These are phyloP conservation scores for Leucoptera coffeella DNA, from an alignment of 2,888 invertebrate genomes.

Conservation along the genomic window DNA sequence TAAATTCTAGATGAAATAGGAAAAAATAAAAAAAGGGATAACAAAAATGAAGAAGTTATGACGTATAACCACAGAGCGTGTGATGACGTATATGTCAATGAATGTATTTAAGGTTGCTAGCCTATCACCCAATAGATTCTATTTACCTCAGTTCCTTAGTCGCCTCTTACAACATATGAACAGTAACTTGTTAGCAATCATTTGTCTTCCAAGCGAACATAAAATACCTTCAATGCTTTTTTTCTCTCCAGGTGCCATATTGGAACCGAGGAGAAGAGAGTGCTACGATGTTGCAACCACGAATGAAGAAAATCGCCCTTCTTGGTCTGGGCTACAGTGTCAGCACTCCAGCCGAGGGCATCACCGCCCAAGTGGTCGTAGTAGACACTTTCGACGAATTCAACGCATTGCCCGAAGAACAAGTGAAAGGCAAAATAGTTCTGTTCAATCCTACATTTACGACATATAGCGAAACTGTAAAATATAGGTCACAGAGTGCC, in stretches of 20 bases:
- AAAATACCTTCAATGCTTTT: too few relatives aligned
- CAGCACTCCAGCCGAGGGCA: constrained; percentile 64
- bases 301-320: constrained; percentile 55
- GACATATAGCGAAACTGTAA: constrained; percentile 60
- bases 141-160: too few relatives aligned
- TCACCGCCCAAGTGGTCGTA: constrained; percentile 68
- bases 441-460: constrained; percentile 64
- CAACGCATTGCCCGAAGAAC: constrained; percentile 25
- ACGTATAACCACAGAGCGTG: too few relatives aligned
- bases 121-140: too few relatives aligned
- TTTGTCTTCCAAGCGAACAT: too few relatives aligned
- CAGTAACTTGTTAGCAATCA: too few relatives aligned
- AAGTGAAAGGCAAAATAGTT: constrained; percentile 68
- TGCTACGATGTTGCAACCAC: constrained; percentile 58
- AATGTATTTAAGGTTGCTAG: too few relatives aligned
- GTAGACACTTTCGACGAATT: constrained; percentile 64
- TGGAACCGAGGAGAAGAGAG: constrained; percentile 62
- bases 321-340: constrained; percentile 67
- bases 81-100: too few relatives aligned
- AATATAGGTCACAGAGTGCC: constrained; percentile 62
- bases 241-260: constrained; percentile 24
- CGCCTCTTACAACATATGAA: too few relatives aligned
- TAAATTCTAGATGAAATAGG: too few relatives aligned
- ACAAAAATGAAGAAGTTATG: too few relatives aligned
- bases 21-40: too few relatives aligned